These are phyloP conservation scores for Miltochrista miniata DNA, from an alignment of 2,888 invertebrate genomes.

Conservation along the genomic window DNA sequence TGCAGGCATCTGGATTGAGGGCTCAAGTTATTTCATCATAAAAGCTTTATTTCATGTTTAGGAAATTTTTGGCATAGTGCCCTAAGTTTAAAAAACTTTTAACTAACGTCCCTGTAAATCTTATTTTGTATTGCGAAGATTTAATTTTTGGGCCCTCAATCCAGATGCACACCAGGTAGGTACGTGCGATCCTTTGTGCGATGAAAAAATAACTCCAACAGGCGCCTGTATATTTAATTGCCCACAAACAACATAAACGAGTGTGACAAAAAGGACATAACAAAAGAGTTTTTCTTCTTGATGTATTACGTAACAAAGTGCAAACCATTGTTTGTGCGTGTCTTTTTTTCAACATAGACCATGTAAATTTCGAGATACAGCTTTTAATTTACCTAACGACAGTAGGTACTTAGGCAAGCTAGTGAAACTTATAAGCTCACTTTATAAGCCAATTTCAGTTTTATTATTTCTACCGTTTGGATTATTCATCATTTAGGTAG, in stretches of 20 bases:
- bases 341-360: constrained; percentile 26
- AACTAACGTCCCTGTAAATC: no score
- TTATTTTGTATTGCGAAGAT: no score
- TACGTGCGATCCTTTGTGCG: constrained; percentile 24
- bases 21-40: no score
- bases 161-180: no score
- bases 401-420: constrained; percentile 14
- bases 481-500: no score
- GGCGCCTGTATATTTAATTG: constrained; percentile 34
- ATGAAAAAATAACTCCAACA: constrained; percentile 32
- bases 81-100: no score
- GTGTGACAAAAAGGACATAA: constrained; percentile 31
- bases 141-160: no score
- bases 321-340: constrained; percentile 28
- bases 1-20: no score
- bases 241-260: constrained; percentile 26
- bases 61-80: no score
- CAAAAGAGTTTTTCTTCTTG: constrained; percentile 33
- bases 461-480: no score
- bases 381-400: constrained; percentile 24
- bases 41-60: no score
- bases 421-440: neutral
- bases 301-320: constrained; percentile 28
- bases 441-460: no score
- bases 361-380: constrained; percentile 8